Evolutionary conservation across 2,888 invertebrate species (phyloP), one percentile per base, ranked within the genome.

Genomic region (Meiosimyza platycephala): DNA sequence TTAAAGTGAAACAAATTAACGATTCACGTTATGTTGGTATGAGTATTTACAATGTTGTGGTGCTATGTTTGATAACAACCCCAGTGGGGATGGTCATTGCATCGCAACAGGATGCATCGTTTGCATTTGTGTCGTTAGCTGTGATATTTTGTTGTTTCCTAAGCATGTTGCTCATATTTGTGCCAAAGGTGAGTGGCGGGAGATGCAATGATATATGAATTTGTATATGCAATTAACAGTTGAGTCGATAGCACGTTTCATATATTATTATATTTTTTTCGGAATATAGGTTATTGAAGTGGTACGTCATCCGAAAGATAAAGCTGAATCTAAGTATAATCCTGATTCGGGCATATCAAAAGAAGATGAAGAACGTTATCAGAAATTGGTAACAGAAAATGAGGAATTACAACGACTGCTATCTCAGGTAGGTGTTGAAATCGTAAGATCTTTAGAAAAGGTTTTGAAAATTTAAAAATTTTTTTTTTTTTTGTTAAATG

Each of bases 21-120:
- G 99, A 99, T 89, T 97, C 98, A 0, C 92, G 98, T 82, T 97
- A 98, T 87, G 98, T 99, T 40, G 98, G 98, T 78, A 97, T 99
- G 96, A 96, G 98, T 85, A 99, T 99, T 85, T 99, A 99, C 90
- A 99, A 99, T 88, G 98, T 99, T 79, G 98, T 98, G 77, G 97
- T 99, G 55, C 90, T 99, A 70, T 98, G 98, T 87, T 90, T 99
- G 81, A 98, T 99, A 87, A 99, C 99, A 11, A 98, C 97, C 22
- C 99, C 99, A 0, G 98, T 99, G 73, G 96, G 97, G 59, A 92
- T 99, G 89, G 97, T 99, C 78, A 98, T 99, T 81, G 95, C 96
- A 76, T 96, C 96, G 79, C 98, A 99, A 86, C 98, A 98, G 86
- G 97, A 99, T 87, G 98, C 99, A 63, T 95, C 96, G 80, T 99